phyloP scores from a whole-genome alignment of 2,888 invertebrate species.

The Atherix ibis region DNA sequence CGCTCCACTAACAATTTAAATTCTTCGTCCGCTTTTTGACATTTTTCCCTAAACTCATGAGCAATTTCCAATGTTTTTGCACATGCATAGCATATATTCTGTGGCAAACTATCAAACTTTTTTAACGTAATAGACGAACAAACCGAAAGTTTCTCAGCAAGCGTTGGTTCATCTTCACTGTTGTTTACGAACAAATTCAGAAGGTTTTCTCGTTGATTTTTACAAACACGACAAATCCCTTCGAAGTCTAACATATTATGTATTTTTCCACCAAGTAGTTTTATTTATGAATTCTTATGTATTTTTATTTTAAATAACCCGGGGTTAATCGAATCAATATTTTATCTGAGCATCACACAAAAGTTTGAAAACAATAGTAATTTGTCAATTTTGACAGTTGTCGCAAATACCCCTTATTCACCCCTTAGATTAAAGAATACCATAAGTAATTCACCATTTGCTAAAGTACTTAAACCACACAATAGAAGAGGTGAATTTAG shows the following conservation, averaged over 20 bases:
- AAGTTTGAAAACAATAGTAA: too few species aligned
- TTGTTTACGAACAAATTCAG: conserved; percentile 7
- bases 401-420: too few species aligned
- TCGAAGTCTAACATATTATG: conserved; percentile 1
- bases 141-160: conserved; percentile 5
- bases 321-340: neutral
- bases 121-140: conserved; percentile 10
- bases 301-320: neutral
- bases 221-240: conserved; percentile 6
- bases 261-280: neutral
- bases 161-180: conserved; percentile 7
- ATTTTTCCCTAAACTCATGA: conserved; percentile 20
- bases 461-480: too few species aligned
- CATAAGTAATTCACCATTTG: too few species aligned
- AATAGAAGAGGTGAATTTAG: too few species aligned
- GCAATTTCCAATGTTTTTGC: conserved; percentile 18
- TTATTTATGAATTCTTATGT: neutral
- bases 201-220: conserved; percentile 3
- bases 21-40: conserved; percentile 17
- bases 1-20: conserved; percentile 12
- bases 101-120: conserved; percentile 18
- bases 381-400: too few species aligned
- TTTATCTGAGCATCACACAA: too few species aligned
- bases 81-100: conserved; percentile 21
- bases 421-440: too few species aligned